Evolutionary conservation across 2,888 invertebrate genomes (phyloP), one percentile per base, ranked within the genome.

Genomic region (Eupithecia insigniata): DNA sequence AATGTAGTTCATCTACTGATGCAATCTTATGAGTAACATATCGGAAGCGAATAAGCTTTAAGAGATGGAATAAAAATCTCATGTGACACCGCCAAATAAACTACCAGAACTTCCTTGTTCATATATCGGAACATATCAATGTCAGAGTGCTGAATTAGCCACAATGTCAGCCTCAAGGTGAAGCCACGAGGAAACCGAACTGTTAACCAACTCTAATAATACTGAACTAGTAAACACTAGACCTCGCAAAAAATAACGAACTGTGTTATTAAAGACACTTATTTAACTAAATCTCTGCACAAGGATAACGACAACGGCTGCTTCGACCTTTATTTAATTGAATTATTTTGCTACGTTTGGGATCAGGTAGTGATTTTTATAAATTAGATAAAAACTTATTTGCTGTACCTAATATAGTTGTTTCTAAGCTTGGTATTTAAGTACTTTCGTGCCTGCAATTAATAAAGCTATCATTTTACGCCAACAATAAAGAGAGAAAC

Each of bases 101-200:
- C 83, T 84, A 84, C 82, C 83, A 86, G 81, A 81, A 90, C 89
- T 93, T 93, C 92, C 93, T 91, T 84, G 84, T 92, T 88, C 84
- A 83, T 89, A 89, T 89, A 90, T 89, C 88, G 87, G 88, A 89
- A 88, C 89, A 87, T 90, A 89, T 91, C 92, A 93, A 92, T 93
- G 93, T 86, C 92, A 83, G 82, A 87, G 80, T 79, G 89, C 91
- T 88, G 87, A 93, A 91, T 91, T 92, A 92, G 90, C 85, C 84
- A 83, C 92, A 92, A 92, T 91, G 91, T 87, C 90, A 89, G 84
- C 80, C 79, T 82, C 91, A 93, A 93, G 93, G 92, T 81, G 82
- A 90, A 77, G 77, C 81, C 82, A 85, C 83, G 85, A 90, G 90
- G 89, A 92, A 89, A 86, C 85, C 76, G 79, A 78, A 80, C 81